Base-by-base conservation (phyloP, 2,113 vertebrate genomes). In the Albula goreensis region DNA sequence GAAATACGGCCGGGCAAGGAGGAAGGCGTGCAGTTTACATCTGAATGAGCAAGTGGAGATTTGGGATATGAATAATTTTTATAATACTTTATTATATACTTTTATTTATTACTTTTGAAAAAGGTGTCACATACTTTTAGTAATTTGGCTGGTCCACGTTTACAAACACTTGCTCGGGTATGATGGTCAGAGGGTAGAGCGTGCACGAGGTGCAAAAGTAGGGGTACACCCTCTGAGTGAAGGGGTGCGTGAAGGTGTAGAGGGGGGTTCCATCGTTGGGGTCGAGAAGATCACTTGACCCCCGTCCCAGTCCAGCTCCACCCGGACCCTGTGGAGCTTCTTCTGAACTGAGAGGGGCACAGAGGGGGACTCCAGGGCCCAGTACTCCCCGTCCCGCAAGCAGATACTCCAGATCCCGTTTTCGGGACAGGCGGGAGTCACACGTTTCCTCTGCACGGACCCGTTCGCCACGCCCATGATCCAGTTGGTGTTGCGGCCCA, bases 261-360 rank as follows among this genome's bases (percentile, higher is more conserved):
- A 93, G 88, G 57, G 91, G 53, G 0, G 87, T 85, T 86, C 91
- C 93, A 86, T 93, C 91, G 5, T 52, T 15, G 79, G 86, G 89
- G 13, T 93, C 0, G 92, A 93, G 80, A 93, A 93, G 11, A 82
- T 92, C 8, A 93, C 89, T 57, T 89, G 82, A 1, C 92, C 92
- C 7, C 85, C 87, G 48, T 92, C 93, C 70, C 90, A 93, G 87
- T 93, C 93, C 82, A 93, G 84, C 86, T 93, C 91, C 50, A 93
- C 86, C 2, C 89, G 79, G 41, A 93, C 81, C 80, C 78, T 89
- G 79, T 86, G 89, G 17, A 90, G 92, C 78, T 87, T 93, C 78
- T 85, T 89, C 17, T 78, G 86, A 66, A 93, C 50, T 4, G 15
- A 9, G 87, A 89, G 17, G n/a, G 0, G 0, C 84, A 74, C 11